Base-by-base conservation (phyloP, 2,888 invertebrate species). In the Elegia similella region DNA sequence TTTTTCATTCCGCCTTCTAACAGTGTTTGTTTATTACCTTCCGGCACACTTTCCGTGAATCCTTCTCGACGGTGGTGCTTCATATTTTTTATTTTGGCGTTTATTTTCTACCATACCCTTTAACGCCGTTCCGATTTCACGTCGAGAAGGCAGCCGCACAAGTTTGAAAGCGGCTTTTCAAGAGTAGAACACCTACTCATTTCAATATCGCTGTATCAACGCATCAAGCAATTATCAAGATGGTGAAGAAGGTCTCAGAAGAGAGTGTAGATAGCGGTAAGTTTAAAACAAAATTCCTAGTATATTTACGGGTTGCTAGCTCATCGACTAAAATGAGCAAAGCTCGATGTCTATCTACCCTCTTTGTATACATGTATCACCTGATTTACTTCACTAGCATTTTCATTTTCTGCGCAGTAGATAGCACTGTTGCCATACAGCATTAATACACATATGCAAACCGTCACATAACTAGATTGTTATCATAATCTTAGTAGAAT, bases 1-100 rank as follows among this genome's bases (percentile, higher is more conserved):
- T 92, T 89, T 93, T 93, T 89, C 83, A 93, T 88, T 89, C 88
- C 92, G 92, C 85, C 89, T 90, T 90, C 88, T 86, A 86, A 63
- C 82, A 89, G 90, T 90, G 90, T 89, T 90, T 90, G 86, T 90
- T 86, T 85, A 85, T 84, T 84, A 86, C 86, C 82, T 87, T 89
- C 84, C 79, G 86, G 81, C 84, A 87, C 77, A 87, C 72, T 86
- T 82, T 82, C 78, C 81, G 79, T 78, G 78, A 80, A 88, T 87
- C 88, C 87, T 90, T 89, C 88, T 91, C 88, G 88, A 86, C 77
- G 52, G 86, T 84, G 88, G 90, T 90, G 90, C 87, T 88, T 84
- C 72, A 70, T 67, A 63, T 73, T 75, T 76, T 80, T 82, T 78
- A 68, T 80, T 87, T 82, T 61, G 79, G 78, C 82, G 80, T 85